A percentile compares a stretch with the other conserved stretches of the same genome.
Conservation (phyloP, 2,888 invertebrate genomes). For the Rotaria macrura region DNA sequence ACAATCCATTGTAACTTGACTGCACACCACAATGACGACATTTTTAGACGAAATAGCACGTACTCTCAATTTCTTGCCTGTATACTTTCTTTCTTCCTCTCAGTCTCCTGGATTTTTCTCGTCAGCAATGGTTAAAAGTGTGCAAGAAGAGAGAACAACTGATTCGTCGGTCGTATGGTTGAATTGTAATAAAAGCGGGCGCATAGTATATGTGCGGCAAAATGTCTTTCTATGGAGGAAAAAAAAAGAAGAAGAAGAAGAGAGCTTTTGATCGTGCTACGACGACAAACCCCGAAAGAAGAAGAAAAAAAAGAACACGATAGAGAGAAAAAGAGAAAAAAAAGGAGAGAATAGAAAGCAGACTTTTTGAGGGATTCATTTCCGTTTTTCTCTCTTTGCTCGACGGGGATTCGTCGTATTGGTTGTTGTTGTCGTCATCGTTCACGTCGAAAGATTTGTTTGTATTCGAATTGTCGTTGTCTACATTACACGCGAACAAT, state of each 20-base stretch:
- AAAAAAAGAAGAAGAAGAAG: neutral
- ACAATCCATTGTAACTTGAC: slow-evolving; percentile 8
- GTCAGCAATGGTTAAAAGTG: neutral
- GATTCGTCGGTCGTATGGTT: neutral
- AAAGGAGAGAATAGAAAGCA: neutral
- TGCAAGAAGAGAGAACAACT: neutral
- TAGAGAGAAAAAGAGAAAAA: neutral
- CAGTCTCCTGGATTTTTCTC: neutral
- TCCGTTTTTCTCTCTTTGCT: slow-evolving; percentile 17
- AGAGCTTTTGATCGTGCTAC: slow-evolving; percentile 15
- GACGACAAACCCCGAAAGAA: neutral
- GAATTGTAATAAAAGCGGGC: slow-evolving; percentile 3
- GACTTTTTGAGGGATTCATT: slow-evolving; percentile 18
- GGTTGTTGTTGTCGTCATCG: slow-evolving; percentile 3
- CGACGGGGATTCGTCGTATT: slow-evolving; percentile 9
- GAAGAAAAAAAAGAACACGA: neutral
- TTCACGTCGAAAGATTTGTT: slow-evolving; percentile 3
- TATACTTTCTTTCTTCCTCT: neutral
- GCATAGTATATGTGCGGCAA: neutral
- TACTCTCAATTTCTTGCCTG: neutral
- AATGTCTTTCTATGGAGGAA: neutral
- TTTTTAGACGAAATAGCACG: slow-evolving; percentile 8
- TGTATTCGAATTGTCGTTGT: slow-evolving; percentile 11
- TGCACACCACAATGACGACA: neutral
- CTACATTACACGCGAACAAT: neutral